Evolutionary conservation across 2,888 invertebrate species (phyloP).

Genomic region (Endomychus coccineus): DNA sequence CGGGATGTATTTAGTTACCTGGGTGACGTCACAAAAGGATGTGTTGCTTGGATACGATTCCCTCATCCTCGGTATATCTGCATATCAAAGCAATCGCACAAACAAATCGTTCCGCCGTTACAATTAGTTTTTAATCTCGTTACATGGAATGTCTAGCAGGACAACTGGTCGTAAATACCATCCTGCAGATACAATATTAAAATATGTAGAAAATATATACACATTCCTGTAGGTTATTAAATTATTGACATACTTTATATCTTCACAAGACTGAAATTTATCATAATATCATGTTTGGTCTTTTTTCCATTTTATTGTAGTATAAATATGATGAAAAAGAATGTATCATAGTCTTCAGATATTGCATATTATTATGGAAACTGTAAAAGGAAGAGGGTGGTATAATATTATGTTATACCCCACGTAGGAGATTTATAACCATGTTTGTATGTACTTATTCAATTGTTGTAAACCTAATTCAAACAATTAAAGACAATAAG

Average conservation of each 20-base stretch:
- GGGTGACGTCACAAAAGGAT: slow-evolving; percentile 43
- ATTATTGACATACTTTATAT: slow-evolving; percentile 35
- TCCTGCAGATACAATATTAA: slow-evolving; percentile 37
- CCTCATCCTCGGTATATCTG: slow-evolving; percentile 36
- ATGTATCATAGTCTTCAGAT: too few relatives aligned
- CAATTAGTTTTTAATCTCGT: slow-evolving; percentile 32
- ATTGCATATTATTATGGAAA: too few relatives aligned
- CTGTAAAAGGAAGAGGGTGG: too few relatives aligned
- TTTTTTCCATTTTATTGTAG: too few relatives aligned
- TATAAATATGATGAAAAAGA: too few relatives aligned
- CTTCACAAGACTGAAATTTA: not conserved
- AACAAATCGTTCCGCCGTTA: slow-evolving; percentile 25
- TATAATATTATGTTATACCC: too few relatives aligned
- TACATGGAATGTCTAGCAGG: slow-evolving; percentile 21
- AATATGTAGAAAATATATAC: slow-evolving; percentile 35
- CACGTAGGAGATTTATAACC: too few relatives aligned
- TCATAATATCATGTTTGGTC: too few relatives aligned
- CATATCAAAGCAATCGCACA: slow-evolving; percentile 39
- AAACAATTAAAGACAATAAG: too few relatives aligned
- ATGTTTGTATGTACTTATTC: too few relatives aligned
- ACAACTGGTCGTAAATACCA: slow-evolving; percentile 30
- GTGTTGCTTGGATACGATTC: slow-evolving; percentile 43
- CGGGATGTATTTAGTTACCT: slow-evolving; percentile 34
- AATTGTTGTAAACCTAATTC: too few relatives aligned
- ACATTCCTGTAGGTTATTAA: slow-evolving; percentile 38